Evolutionary conservation across 53 echinoderm and acorn worm genomes (phyloP).

Genomic region (Patiria pectinifera): DNA sequence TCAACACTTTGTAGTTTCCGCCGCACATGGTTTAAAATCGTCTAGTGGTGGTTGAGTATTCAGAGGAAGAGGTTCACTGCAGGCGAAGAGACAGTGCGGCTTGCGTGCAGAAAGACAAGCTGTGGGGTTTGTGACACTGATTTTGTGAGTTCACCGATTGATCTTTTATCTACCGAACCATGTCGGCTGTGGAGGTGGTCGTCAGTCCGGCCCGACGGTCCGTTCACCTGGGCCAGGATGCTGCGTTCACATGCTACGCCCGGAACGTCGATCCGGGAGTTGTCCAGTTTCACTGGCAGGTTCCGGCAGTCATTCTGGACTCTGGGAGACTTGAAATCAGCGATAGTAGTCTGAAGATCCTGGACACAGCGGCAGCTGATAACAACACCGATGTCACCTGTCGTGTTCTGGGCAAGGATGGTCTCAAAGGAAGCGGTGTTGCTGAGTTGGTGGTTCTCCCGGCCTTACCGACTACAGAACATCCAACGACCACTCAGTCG

Average conservation of each 20-base stretch:
- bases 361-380: slow-evolving; percentile 33
- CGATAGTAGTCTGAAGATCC: background rate
- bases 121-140: background rate
- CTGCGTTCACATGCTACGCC: slow-evolving; percentile 34
- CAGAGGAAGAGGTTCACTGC: background rate
- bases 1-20: slow-evolving; percentile 2
- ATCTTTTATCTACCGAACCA: background rate
- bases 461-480: slow-evolving; percentile 25
- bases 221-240: slow-evolving; percentile 51
- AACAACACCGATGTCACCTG: slow-evolving; percentile 55
- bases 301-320: background rate
- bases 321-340: background rate
- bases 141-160: background rate
- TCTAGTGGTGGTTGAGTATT: background rate
- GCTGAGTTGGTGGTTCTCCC: slow-evolving; percentile 34
- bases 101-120: background rate
- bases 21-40: slow-evolving; percentile 4
- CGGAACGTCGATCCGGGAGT: background rate
- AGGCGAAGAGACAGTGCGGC: background rate
- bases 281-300: slow-evolving; percentile 37
- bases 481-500: background rate
- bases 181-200: slow-evolving; percentile 15
- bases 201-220: background rate
- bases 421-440: background rate
- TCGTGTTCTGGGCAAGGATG: background rate